These are phyloP conservation scores for Netelia melanura DNA, from an alignment of 2,888 invertebrate genomes.

Conservation along the genomic window DNA sequence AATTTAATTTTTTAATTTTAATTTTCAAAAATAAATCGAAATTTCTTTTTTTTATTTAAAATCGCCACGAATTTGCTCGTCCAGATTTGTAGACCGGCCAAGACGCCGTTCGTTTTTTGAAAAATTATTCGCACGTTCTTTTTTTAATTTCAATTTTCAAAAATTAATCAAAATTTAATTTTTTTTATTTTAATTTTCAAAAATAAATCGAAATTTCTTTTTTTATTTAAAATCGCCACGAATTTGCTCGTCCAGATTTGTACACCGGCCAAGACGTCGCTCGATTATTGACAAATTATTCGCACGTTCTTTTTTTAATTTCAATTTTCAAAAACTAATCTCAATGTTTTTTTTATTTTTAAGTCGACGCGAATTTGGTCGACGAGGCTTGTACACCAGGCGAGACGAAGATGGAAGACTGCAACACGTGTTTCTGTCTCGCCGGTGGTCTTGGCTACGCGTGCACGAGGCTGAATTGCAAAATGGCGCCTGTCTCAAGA, in stretches of 20 bases:
- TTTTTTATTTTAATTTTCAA: neutral
- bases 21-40: neutral
- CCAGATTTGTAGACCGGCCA: no score
- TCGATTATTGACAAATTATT: no score
- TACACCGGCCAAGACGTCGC: no score
- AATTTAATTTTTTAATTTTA: neutral
- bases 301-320: no score
- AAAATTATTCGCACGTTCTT: no score
- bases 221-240: neutral
- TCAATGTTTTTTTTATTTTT: neutral
- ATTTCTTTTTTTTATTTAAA: no score
- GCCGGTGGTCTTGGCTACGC: slow-evolving; percentile 18
- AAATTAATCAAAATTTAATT: neutral
- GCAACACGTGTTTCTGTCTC: slow-evolving; percentile 49
- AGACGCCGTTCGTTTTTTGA: no score
- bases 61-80: neutral
- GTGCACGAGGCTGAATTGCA: slow-evolving; percentile 22
- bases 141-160: no score
- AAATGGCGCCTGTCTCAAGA: neutral
- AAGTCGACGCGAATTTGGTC: neutral
- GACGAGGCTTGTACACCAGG: slow-evolving; percentile 39
- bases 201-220: neutral
- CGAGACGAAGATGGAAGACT: slow-evolving; percentile 22
- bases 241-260: no score
- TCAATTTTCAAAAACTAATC: neutral